Percentiles rank a stretch among this genome's conserved stretches.
Conservation (phyloP, 2,797 vertebrate species). For the Scomberomorus guttatus region DNA sequence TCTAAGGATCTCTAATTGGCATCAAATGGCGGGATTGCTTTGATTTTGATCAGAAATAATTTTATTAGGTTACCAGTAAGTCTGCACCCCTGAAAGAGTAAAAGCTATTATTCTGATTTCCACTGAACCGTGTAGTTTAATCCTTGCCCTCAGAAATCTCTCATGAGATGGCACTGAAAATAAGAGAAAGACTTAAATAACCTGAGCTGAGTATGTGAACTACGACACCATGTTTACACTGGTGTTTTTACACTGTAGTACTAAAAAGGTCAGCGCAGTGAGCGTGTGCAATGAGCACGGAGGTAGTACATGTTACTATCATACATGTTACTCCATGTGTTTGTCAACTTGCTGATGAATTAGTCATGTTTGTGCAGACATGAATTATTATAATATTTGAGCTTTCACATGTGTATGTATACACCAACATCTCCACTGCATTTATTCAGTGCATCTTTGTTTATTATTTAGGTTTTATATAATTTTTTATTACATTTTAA, state of each 20-base stretch:
- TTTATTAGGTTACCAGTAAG: background rate
- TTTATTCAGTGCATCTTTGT: background rate
- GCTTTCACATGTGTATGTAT: background rate
- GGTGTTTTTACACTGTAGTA: too few species aligned
- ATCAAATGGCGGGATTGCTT: background rate
- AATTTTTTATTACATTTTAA: too few species aligned
- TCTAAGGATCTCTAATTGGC: background rate
- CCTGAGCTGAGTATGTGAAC: background rate
- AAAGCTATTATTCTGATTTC: conserved; percentile 9
- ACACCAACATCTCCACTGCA: background rate
- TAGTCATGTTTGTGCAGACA: background rate
- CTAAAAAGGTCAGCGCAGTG: too few species aligned
- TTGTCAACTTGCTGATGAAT: background rate
- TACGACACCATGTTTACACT: too few species aligned
- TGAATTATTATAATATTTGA: background rate
- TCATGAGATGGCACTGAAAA: background rate
- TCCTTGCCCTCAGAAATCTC: background rate
- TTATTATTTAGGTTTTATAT: too few species aligned
- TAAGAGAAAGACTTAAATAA: background rate
- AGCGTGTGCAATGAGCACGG: background rate
- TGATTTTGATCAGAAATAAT: background rate
- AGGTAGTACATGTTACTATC: background rate
- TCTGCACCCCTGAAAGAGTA: background rate
- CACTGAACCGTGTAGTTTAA: background rate
- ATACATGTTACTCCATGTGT: background rate